Evolutionary conservation across 1,140 invertebrate species (phyloP).

Genomic region (Spodoptera litura): DNA sequence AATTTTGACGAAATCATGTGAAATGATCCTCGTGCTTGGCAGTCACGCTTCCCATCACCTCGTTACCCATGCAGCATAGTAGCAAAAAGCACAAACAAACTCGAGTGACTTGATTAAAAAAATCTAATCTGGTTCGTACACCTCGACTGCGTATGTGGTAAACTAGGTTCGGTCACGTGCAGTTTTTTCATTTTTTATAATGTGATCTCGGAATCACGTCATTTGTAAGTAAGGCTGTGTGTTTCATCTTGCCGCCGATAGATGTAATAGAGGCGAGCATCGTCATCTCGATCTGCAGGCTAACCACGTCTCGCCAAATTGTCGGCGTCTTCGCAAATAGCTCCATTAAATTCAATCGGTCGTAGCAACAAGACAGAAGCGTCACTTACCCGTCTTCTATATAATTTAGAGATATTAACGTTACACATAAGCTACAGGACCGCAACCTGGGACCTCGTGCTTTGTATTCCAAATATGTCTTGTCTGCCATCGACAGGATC

Average conservation of each 20-base stretch:
- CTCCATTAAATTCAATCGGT: slow-evolving; percentile 74
- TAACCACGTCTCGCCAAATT: slow-evolving; percentile 64
- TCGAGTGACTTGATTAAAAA: slow-evolving; percentile 20
- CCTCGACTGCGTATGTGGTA: slow-evolving; percentile 1
- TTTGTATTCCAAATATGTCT: slow-evolving; percentile 65
- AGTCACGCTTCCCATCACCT: too few relatives aligned
- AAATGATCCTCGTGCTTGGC: too few relatives aligned
- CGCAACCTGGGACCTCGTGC: slow-evolving; percentile 40
- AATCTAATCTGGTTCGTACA: background rate
- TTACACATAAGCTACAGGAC: slow-evolving; percentile 51
- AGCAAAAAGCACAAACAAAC: too few relatives aligned
- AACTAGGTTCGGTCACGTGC: slow-evolving; percentile 11
- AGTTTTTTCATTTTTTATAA: slow-evolving; percentile 26
- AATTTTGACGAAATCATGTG: too few relatives aligned
- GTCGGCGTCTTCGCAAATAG: slow-evolving; percentile 69
- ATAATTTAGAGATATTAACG: slow-evolving; percentile 73
- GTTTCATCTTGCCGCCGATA: slow-evolving; percentile 47
- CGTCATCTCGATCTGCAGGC: slow-evolving; percentile 51
- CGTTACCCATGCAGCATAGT: too few relatives aligned
- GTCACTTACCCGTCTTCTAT: slow-evolving; percentile 64
- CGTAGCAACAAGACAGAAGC: slow-evolving; percentile 63
- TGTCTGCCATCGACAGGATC: slow-evolving; percentile 4
- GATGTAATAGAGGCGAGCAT: slow-evolving; percentile 43
- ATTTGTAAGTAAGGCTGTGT: slow-evolving; percentile 38
- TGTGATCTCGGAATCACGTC: slow-evolving; percentile 29